Evolutionary conservation across 2,888 invertebrate genomes (phyloP).

Genomic region (Quadriops clusia): DNA sequence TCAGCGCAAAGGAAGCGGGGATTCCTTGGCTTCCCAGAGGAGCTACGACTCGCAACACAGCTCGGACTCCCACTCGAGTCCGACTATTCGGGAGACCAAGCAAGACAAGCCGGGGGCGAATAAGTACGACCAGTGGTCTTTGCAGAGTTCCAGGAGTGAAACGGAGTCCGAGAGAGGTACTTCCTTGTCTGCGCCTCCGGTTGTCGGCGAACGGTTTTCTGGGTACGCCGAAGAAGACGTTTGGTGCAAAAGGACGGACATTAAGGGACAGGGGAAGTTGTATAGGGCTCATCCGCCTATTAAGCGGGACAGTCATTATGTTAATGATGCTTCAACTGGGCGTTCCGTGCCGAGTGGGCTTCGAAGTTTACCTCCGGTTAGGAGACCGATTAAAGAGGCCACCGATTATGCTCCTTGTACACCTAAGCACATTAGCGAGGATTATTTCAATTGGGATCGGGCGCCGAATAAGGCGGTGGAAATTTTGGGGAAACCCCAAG

Average conservation of each 20-base stretch:
- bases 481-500: constrained; percentile 32
- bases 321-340: constrained; percentile 10
- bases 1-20: constrained; percentile 43
- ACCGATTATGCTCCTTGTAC: constrained; percentile 11
- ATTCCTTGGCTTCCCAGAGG: constrained; percentile 41
- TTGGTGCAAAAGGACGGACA: constrained; percentile 7
- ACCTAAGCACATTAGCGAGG: constrained; percentile 10
- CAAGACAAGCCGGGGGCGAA: no score
- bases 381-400: no score
- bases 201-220: constrained; percentile 23
- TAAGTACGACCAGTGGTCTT: constrained; percentile 29
- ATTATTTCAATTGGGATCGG: constrained; percentile 20
- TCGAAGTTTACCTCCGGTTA: constrained; percentile 43
- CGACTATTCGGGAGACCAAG: constrained; percentile 21
- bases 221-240: constrained; percentile 12
- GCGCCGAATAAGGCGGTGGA: constrained; percentile 33
- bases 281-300: constrained; percentile 14
- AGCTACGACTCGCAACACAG: constrained; percentile 40
- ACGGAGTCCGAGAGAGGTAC: constrained; percentile 29
- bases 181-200: constrained; percentile 31
- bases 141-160: constrained; percentile 31
- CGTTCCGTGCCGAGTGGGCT: constrained; percentile 28
- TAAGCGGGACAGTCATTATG: constrained; percentile 19
- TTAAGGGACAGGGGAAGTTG: constrained; percentile 7
- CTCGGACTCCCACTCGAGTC: constrained; percentile 32